Evolutionary conservation across 2,113 vertebrate genomes (phyloP), one percentile per base, ranked within the genome.

Genomic region (Furnarius figulus): DNA sequence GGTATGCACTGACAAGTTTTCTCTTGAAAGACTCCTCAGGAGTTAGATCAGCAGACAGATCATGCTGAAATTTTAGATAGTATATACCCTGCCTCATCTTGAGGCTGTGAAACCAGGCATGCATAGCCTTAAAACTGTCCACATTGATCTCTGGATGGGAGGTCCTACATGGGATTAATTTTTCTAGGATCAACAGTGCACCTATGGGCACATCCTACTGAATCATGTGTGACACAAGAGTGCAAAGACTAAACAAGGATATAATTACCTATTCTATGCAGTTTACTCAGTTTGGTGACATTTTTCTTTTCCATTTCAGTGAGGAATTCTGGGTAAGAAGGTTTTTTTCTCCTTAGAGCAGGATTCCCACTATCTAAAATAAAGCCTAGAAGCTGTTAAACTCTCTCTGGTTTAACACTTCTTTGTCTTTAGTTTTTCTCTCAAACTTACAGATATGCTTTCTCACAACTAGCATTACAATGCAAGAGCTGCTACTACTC

Each of bases 1-100:
- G 55, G 73, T 84, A 84, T 95, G 90, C 80, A 61, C 30, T 92
- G 65, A 89, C 96, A 95, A 87, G 96, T 97, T 87, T 89, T 84
- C 72, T 93, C 95, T 92, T 97, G 96, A 96, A 84, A 80, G 65
- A 25, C 56, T 95, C 7, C 42, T 39, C 35, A 25, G 24, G 39
- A 89, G 35, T 92, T 83, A 95, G 86, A 95, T 95, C 79, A 81
- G 35, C 61, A 89, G 90, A 81, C 63, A 90, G 88, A 80, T 87
- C 78, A 62, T 18, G 50, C 15, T 87, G 56, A 85, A 81, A 62
- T 86, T 95, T 86, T 55, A 71, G 17, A 6, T 90, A 14, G 56
- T 25, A 16, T 42, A 14, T 81, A 50, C 21, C 42, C 44, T 81
- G 30, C 33, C 63, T 86, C 22, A 87, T 95, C 58, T 65, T 67